phyloP scores from a whole-genome alignment of 2,113 vertebrate genomes.

The Atractosteus spatula region DNA sequence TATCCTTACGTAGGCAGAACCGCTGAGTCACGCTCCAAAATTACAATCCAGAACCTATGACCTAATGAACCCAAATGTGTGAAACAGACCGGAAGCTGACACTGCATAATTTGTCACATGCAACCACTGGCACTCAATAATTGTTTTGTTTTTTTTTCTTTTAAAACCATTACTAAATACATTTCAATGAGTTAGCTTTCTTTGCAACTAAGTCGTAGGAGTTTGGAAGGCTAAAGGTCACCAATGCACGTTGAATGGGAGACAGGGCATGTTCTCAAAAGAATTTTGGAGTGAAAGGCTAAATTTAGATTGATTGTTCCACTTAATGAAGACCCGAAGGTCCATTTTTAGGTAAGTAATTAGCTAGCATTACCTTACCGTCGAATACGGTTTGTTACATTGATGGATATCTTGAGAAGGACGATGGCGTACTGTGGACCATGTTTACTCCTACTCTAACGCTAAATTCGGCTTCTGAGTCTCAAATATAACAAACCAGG shows the following conservation, averaged over 20 bases:
- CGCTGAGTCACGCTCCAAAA: not conserved
- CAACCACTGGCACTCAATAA: too few relatives aligned
- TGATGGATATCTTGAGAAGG: too few relatives aligned
- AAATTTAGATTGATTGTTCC: not conserved
- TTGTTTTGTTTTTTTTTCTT: not conserved
- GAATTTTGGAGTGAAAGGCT: not conserved
- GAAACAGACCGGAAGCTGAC: not conserved
- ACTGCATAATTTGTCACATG: not conserved
- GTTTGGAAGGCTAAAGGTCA: slow-evolving; percentile 3
- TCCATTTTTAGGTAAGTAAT: not conserved
- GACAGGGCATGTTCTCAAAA: not conserved
- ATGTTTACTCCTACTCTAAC: not conserved
- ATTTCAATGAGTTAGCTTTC: not conserved
- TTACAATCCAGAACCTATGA: not conserved
- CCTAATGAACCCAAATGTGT: not conserved
- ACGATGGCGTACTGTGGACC: not conserved
- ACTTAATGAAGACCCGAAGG: slow-evolving; percentile 1
- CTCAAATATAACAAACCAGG: too few relatives aligned
- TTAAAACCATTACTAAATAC: not conserved
- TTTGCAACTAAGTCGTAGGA: not conserved
- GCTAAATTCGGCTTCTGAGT: too few relatives aligned
- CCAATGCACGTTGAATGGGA: not conserved
- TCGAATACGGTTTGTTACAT: too few relatives aligned
- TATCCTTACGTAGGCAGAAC: too few relatives aligned
- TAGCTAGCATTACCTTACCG: not conserved